A percentile compares a stretch with the other conserved stretches of the same genome.
Conservation (phyloP, 2,888 invertebrate species). For the Empis livida region DNA sequence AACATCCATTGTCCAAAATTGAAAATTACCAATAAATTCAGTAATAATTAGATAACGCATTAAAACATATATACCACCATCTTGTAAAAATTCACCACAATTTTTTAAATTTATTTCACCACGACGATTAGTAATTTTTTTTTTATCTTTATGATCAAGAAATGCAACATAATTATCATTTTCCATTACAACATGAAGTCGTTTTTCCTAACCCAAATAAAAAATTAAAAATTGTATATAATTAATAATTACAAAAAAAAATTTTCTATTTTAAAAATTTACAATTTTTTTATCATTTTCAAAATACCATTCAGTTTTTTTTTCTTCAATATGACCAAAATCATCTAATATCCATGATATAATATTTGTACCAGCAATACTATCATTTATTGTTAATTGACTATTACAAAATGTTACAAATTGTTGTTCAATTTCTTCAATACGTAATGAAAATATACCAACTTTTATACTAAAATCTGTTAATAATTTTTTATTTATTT, state of each 20-base stretch:
- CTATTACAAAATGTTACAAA: neutral
- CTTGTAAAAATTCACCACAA: slow-evolving; percentile 22
- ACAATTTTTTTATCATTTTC: neutral
- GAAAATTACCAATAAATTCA: slow-evolving; percentile 21
- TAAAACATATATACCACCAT: slow-evolving; percentile 26
- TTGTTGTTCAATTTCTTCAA: neutral
- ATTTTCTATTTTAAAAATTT: too few species aligned
- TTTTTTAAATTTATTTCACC: neutral
- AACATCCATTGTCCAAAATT: slow-evolving; percentile 26
- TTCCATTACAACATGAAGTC: neutral
- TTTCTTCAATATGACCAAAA: neutral
- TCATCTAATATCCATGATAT: neutral
- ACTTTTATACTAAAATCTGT: neutral
- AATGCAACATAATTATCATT: neutral
- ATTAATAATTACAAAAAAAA: too few species aligned
- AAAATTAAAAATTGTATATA: neutral
- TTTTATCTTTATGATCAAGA: neutral
- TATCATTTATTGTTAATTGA: neutral
- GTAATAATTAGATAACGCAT: slow-evolving; percentile 24
- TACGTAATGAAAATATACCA: neutral
- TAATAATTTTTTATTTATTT: neutral
- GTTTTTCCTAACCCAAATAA: neutral
- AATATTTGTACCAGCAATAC: neutral
- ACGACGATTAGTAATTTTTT: neutral
- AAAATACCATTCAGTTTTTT: neutral